Evolutionary conservation across 2,113 vertebrate genomes (phyloP).

Genomic region (Anarhynchus alexandrinus): DNA sequence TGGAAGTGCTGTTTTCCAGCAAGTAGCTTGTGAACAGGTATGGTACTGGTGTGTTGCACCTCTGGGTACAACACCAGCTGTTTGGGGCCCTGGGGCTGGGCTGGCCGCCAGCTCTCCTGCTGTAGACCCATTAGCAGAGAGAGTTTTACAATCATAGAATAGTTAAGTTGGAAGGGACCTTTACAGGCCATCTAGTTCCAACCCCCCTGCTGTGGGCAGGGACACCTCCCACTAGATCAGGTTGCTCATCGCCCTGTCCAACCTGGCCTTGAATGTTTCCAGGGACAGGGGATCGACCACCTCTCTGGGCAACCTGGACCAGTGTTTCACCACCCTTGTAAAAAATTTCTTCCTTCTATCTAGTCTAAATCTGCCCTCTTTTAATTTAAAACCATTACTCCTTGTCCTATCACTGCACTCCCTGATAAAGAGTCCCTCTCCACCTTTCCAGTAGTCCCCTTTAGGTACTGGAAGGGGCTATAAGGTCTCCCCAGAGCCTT

Average conservation of each 20-base stretch:
- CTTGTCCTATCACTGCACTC: background rate
- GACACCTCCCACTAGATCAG: background rate
- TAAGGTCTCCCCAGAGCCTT: background rate
- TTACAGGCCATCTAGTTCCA: background rate
- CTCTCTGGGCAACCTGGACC: background rate
- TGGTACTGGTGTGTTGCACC: fast-evolving
- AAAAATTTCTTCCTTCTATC: background rate
- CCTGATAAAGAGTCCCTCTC: background rate
- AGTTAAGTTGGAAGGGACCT: background rate
- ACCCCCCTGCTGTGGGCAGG: background rate
- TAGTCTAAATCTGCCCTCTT: background rate
- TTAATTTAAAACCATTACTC: background rate
- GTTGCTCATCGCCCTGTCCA: background rate
- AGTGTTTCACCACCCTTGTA: background rate
- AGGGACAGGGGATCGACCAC: background rate
- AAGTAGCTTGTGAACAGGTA: background rate
- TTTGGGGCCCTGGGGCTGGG: background rate
- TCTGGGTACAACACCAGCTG: background rate
- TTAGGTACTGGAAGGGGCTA: background rate
- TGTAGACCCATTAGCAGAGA: fast-evolving
- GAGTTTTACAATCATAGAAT: background rate
- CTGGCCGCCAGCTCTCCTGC: background rate
- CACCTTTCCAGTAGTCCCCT: background rate
- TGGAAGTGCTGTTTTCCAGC: fast-evolving
- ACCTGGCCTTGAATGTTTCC: background rate